Evolutionary conservation across 1,140 invertebrate species (phyloP), one percentile per base, ranked within the genome.

Genomic region (Venturia canescens): DNA sequence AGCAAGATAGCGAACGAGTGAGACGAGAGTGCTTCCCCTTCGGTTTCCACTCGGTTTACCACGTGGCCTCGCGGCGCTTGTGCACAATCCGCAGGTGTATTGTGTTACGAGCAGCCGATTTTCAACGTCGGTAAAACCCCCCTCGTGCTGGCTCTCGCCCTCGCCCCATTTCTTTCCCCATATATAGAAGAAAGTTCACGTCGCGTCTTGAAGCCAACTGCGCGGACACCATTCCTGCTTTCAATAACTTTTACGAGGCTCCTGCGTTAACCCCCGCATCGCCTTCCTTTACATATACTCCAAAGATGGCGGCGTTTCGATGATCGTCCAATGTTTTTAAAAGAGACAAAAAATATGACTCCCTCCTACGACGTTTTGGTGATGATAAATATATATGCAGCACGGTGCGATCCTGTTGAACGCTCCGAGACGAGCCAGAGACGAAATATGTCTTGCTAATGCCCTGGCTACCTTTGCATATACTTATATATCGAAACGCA

Each of bases 341-440:
- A 9, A 69, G 5, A 29, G 60, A 23, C 3, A 21, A 9, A 69
- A 11, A 18, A 69, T 16, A 9, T 31, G 31, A n/a, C 0, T 63
- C 53, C 34, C 18, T 53, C 11, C 3, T 53, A 3, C 1, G 34
- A 72, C 11, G 66, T 66, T 72, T 76, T 63, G 71, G 70, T 63
- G 81, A 86, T 87, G 87, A 87, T 87, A 86, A 87, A 86, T 87
- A 44, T 87, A 44, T 44, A 87, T 87, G 84, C 86, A 85, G 87
- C 81, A 63, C 50, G 21, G 26, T 76, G 74, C 38, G 29, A 75
- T 60, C 18, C 63, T 66, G 63, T 75, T 76, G 26, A 7, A 21
- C n/a, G 26, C 27, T 63, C 48, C 21, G 5, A 66, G 60, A 38
- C 16, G n/a, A n/a, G n/a, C 23, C 0, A 26, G 72, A 76, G 27